Evolutionary conservation across 2,113 vertebrate genomes (phyloP).

Genomic region (Leucoraja erinaceus): DNA sequence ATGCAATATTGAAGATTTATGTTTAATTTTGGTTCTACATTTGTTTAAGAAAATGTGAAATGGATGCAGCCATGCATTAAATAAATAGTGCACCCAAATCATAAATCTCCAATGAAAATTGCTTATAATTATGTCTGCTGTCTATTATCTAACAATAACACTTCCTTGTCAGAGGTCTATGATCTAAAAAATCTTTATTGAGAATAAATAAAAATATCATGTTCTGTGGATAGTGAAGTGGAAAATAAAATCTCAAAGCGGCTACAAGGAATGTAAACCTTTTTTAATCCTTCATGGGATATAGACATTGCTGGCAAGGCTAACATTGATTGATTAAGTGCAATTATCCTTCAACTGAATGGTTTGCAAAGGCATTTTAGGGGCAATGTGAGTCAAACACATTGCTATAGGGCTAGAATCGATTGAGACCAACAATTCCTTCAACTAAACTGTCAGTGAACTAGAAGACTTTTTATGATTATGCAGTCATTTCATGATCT

Average conservation of each 20-base stretch:
- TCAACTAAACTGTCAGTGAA: too few species aligned
- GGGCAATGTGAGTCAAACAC: too few species aligned
- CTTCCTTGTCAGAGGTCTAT: background rate
- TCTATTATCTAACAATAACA: background rate
- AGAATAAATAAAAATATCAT: background rate
- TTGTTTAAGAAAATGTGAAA: background rate
- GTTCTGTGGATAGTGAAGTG: background rate
- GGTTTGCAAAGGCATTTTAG: too few species aligned
- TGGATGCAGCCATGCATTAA: background rate
- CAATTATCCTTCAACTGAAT: too few species aligned
- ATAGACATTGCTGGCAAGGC: background rate
- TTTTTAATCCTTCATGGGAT: too few species aligned
- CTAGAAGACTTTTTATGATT: too few species aligned
- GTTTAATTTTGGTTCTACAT: background rate
- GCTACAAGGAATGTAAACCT: background rate
- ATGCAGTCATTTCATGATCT: too few species aligned
- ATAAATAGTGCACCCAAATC: background rate
- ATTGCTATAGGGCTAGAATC: too few species aligned
- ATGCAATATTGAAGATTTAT: background rate
- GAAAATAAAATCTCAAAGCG: background rate
- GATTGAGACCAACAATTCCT: too few species aligned
- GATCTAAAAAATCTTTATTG: too few species aligned
- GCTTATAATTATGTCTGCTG: background rate
- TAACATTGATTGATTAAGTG: background rate
- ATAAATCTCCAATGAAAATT: background rate